Conservation (phyloP, 2,113 vertebrate genomes). For the Gnathonemus echidnorhynchus region DNA sequence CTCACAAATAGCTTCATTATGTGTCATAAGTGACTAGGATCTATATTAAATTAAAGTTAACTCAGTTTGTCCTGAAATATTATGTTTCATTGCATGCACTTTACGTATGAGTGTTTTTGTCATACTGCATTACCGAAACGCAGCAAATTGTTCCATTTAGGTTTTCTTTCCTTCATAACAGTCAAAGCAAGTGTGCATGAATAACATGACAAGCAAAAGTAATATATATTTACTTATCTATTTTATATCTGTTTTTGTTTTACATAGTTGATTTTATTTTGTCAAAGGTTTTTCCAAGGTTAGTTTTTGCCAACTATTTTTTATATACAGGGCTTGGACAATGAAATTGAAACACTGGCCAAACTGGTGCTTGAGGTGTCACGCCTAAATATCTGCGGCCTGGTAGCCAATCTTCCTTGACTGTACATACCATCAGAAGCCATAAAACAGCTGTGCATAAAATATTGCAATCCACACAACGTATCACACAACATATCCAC, state of each 20-base stretch:
- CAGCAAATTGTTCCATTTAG: not conserved
- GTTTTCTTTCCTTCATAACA: not conserved
- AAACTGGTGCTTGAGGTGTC: not conserved
- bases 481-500: not conserved
- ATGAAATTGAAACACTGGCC: not conserved
- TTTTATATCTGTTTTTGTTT: not conserved
- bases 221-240: not conserved
- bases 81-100: constrained; percentile 28
- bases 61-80: constrained; percentile 19
- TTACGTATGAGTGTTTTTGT: constrained; percentile 14
- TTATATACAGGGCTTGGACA: not conserved
- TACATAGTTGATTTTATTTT: not conserved
- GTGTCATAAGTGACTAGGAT: constrained; percentile 18
- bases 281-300: not conserved
- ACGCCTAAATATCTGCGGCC: not conserved
- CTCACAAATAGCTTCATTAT: constrained; percentile 18
- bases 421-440: not conserved
- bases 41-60: constrained; percentile 24
- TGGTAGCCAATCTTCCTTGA: not conserved
- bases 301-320: too few relatives aligned
- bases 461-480: not conserved
- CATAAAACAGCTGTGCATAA: not conserved
- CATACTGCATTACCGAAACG: constrained; percentile 21
- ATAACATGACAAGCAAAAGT: not conserved
- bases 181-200: not conserved